A percentile compares a stretch with the other conserved stretches of the same genome.
These are phyloP conservation scores for Calameuta pallipes DNA, from an alignment of 2,888 invertebrate genomes.

Conservation along the genomic window DNA sequence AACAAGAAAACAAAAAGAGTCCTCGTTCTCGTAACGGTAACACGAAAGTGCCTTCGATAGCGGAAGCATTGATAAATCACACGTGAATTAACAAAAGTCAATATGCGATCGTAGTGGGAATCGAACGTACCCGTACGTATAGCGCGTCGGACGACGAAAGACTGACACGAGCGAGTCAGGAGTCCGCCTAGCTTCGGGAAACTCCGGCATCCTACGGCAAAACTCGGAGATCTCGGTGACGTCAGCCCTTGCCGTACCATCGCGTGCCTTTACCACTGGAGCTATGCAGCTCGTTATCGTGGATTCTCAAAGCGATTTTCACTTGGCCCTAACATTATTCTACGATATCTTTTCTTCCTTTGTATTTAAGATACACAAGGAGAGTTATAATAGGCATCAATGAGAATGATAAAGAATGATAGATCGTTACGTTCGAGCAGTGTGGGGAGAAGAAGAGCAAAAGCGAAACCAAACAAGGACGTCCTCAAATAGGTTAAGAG, in stretches of 20 bases:
- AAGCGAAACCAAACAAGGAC: no score
- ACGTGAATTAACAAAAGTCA: not conserved
- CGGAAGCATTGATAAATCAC: not conserved
- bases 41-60: no score
- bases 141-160: slow-evolving; percentile 50
- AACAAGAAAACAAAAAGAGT: no score
- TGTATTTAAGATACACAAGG: not conserved
- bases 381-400: not conserved
- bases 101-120: not conserved
- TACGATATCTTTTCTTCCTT: slow-evolving; percentile 3
- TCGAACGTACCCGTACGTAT: no score
- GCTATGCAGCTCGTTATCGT: slow-evolving; percentile 49
- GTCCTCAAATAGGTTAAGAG: not conserved
- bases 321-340: slow-evolving; percentile 12
- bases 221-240: slow-evolving; percentile 46
- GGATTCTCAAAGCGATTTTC: slow-evolving; percentile 32
- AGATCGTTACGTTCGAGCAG: slow-evolving; percentile 1
- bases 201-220: slow-evolving; percentile 50
- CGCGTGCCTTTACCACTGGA: slow-evolving; percentile 61
- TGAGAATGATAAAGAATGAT: not conserved
- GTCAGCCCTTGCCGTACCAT: slow-evolving; percentile 60
- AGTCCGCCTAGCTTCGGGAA: slow-evolving; percentile 34
- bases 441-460: no score
- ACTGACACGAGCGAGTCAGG: slow-evolving; percentile 49
- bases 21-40: no score